Base-by-base conservation (phyloP, 1,140 invertebrate genomes). In the Pseudobourletiella spinata region DNA sequence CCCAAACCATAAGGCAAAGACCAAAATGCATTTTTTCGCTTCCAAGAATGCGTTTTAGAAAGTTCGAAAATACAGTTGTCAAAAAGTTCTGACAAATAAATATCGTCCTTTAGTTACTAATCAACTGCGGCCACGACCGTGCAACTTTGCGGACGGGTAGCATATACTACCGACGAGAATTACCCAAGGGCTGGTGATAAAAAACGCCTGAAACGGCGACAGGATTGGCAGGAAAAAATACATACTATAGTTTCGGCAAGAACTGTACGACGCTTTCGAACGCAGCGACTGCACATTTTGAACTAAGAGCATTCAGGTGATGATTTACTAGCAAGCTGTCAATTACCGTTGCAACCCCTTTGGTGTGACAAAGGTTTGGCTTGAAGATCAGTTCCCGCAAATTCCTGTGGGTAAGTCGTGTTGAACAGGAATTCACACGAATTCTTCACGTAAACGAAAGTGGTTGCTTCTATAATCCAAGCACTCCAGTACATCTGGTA, bases 251-350 rank as follows among this genome's bases (percentile, higher is more conserved):
- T n/a, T n/a, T n/a, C 80, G 2, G 2, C 18, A n/a, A 39, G 86
- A 89, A 73, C 75, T 90, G 14, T 89, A 84, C 73, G 86, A 86
- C 74, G 79, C 83, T 51, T 89, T 90, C 66, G 81, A 77, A 29
- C 76, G 73, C 30, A 82, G 82, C 39, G 76, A 88, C 52, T 86
- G 76, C 72, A 87, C 88, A 1, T 80, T 80, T 1, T 90, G 85
- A 84, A 78, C 77, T 20, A 73, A 83, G 22, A 78, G 78, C 63
- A 75, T 84, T 56, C 81, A 83, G 74, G 72, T 81, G 14, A 89
- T 89, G 86, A 86, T 85, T 24, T 79, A 78, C 65, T 78, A 80
- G 16, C 78, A 90, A 72, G 86, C 85, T 11, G 83, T 87, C 64
- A 83, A 76, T 26, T 85, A 55, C 2, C 32, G 39, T 8, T 65